Percentiles rank a stretch among this genome's conserved stretches.
Conservation (phyloP, 37 sponge, comb jelly and placozoan species). For the Cliona cf. orientalis region DNA sequence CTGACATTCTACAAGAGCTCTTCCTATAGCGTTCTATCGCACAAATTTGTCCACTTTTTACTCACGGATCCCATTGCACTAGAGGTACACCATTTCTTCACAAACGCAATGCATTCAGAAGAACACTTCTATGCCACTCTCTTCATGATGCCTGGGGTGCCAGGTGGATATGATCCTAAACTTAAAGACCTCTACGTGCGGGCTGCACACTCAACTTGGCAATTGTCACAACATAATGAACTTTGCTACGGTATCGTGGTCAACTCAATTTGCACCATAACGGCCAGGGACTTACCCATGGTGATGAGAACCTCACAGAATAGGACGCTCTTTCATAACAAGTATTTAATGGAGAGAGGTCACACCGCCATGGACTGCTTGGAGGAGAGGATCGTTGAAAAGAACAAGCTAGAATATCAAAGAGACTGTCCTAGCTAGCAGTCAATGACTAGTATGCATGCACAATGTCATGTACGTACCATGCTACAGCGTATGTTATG, state of each 20-base stretch:
- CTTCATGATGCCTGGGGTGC: conserved; percentile 11
- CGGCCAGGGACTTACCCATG: too few species aligned
- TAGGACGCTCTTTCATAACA: conserved; percentile 65
- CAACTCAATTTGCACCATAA: too few species aligned
- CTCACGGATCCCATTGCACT: not conserved
- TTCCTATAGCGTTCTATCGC: conserved; percentile 10
- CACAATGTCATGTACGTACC: too few species aligned
- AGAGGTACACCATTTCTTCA: not conserved
- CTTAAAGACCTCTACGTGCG: too few species aligned
- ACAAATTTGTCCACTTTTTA: not conserved
- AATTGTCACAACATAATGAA: too few species aligned
- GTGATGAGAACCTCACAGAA: too few species aligned
- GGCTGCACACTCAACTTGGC: too few species aligned
- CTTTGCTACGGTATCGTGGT: too few species aligned
- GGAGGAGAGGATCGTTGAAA: conserved; percentile 34
- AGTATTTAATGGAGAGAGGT: conserved; percentile 47
- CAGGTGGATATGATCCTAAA: conserved; percentile 13
- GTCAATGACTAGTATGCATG: too few species aligned
- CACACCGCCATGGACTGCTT: conserved; percentile 53
- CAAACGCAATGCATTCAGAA: not conserved
- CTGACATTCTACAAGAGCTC: conserved; percentile 4
- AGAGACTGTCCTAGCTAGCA: too few species aligned
- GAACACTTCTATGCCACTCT: conserved; percentile 46
- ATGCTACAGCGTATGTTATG: too few species aligned
- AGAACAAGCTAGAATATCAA: conserved; percentile 31